Conservation (phyloP, 30 jellyfish, hydroid and myxozoan genomes). For the Pelagia noctiluca region DNA sequence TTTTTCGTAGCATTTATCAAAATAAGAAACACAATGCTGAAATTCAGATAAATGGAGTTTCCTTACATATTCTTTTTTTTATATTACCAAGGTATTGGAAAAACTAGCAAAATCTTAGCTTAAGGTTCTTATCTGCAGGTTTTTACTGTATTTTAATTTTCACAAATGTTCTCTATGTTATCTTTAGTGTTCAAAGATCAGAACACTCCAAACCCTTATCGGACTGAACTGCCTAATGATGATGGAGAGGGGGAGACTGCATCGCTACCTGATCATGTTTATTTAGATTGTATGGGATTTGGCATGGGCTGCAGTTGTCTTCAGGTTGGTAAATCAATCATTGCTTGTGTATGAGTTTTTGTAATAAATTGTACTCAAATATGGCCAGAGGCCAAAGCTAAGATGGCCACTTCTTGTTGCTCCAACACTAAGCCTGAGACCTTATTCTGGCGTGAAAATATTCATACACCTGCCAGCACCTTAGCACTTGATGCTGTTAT, state of each 20-base stretch:
- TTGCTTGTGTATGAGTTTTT: too few relatives aligned
- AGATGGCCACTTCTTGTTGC: too few relatives aligned
- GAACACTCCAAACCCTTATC: constrained; percentile 92
- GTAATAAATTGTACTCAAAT: too few relatives aligned
- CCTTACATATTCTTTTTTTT: background rate
- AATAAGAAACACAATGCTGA: background rate
- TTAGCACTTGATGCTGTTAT: too few relatives aligned
- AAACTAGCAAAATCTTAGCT: too few relatives aligned
- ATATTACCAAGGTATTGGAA: too few relatives aligned
- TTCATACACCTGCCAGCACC: too few relatives aligned
- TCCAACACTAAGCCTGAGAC: too few relatives aligned
- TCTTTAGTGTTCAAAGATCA: constrained; percentile 79
- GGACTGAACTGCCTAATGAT: constrained; percentile 87
- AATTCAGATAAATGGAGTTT: background rate
- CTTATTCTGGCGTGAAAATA: too few relatives aligned
- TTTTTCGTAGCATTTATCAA: background rate
- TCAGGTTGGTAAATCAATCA: constrained; percentile 61
- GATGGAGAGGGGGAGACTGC: constrained; percentile 95
- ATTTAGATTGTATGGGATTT: constrained; percentile 99
- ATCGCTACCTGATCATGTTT: constrained; percentile 85
- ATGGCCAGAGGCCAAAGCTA: too few relatives aligned
- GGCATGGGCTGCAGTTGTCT: constrained; percentile 99
- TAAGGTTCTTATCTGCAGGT: background rate
- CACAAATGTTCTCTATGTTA: background rate
- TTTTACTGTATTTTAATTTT: background rate